Conservation (phyloP, 2,888 invertebrate genomes). For the Clivina fossor region DNA sequence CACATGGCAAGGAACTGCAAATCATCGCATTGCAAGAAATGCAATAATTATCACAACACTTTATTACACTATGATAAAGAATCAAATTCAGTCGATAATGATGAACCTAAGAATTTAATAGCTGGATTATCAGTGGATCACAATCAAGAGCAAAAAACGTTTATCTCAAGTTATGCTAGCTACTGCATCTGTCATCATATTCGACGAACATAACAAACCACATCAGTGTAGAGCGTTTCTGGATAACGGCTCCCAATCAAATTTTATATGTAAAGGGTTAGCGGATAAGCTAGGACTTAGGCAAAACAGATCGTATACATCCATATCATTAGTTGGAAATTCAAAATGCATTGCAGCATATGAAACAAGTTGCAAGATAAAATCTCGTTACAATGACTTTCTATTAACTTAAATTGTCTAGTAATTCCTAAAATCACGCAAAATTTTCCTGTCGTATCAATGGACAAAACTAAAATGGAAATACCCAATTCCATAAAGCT, state of each 20-base stretch:
- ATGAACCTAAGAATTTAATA: no score
- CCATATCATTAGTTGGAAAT: constrained; percentile 15
- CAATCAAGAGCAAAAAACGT: no score
- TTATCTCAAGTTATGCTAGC: constrained; percentile 19
- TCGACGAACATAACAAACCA: constrained; percentile 26
- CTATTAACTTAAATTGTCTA: no score
- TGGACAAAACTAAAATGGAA: no score
- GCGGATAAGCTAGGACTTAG: constrained; percentile 1
- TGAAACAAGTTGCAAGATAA: constrained; percentile 11
- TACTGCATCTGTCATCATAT: constrained; percentile 35
- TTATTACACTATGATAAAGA: no score
- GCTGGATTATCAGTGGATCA: no score
- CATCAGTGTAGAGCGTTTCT: constrained; percentile 36
- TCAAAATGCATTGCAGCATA: constrained; percentile 11
- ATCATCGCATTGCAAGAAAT: not conserved
- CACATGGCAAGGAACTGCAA: constrained; percentile 4
- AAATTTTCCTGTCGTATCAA: no score
- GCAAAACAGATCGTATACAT: no score
- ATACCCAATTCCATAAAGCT: no score
- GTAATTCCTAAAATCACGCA: no score
- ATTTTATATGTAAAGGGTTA: constrained; percentile 2
- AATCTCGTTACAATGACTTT: constrained; percentile 24
- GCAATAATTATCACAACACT: constrained; percentile 6
- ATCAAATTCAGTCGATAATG: no score
- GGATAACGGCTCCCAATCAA: constrained; percentile 38